Percentiles rank a stretch among this genome's conserved stretches.
Conservation (phyloP, 2,888 invertebrate species). For the Cerastoderma edule region DNA sequence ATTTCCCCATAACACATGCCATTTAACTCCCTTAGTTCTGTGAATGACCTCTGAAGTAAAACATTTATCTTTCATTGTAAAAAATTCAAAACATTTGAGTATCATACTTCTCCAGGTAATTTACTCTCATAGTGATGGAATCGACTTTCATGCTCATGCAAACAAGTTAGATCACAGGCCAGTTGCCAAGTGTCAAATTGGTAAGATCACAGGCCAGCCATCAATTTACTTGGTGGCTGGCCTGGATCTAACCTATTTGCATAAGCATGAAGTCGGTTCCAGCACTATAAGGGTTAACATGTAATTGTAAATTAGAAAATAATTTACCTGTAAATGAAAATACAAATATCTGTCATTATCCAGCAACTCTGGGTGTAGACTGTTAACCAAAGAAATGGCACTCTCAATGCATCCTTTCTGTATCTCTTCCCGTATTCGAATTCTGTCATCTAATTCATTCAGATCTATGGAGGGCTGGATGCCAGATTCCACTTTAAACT, state of each 20-base stretch:
- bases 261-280: too few species aligned
- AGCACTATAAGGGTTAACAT: not conserved
- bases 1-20: too few species aligned
- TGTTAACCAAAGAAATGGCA: slow-evolving; percentile 96
- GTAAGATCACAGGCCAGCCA: not conserved
- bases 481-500: slow-evolving; percentile 97
- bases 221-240: too few species aligned
- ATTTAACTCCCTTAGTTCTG: too few species aligned
- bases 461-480: slow-evolving; percentile 91
- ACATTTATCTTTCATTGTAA: too few species aligned
- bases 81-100: too few species aligned
- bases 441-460: slow-evolving; percentile 92
- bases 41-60: too few species aligned
- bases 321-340: slow-evolving; percentile 95
- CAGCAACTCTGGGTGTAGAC: slow-evolving; percentile 95
- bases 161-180: not conserved
- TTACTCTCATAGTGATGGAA: not conserved
- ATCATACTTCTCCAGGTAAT: too few species aligned
- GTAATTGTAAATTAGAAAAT: slow-evolving; percentile 96
- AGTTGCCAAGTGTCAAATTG: not conserved
- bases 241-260: too few species aligned
- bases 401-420: slow-evolving; percentile 96
- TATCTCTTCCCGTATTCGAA: slow-evolving; percentile 93
- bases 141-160: not conserved
- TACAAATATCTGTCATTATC: slow-evolving; percentile 98